Evolutionary conservation across 2,888 invertebrate species (phyloP).

Genomic region (Operophtera brumata): DNA sequence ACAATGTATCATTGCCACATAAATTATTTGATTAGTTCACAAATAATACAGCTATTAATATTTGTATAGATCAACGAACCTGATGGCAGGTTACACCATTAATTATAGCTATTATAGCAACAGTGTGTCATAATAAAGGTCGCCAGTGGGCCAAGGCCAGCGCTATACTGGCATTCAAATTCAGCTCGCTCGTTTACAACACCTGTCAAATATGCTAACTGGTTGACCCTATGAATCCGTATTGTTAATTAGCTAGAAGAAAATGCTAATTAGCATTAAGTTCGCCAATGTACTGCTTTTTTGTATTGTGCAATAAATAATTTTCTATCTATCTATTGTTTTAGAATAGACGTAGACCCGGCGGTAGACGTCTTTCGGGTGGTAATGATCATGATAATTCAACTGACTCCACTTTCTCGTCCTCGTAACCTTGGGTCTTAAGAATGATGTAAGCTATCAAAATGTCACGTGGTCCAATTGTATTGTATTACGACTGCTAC

Average conservation of each 20-base stretch:
- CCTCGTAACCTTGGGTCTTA: no score
- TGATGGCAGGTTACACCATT: constrained; percentile 36
- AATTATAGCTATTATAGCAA: constrained; percentile 34
- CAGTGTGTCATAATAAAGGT: constrained; percentile 29
- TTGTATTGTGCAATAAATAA: no score
- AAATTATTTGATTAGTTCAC: background rate
- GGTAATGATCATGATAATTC: no score
- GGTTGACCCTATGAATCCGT: constrained; percentile 15
- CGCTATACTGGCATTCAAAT: constrained; percentile 28
- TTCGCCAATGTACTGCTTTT: no score
- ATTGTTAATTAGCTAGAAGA: no score
- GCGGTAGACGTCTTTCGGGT: no score
- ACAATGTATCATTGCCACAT: no score
- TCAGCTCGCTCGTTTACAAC: constrained; percentile 22
- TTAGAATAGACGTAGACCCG: background rate
- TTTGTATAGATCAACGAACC: constrained; percentile 27
- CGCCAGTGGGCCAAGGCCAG: constrained; percentile 34
- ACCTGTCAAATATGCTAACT: constrained; percentile 30
- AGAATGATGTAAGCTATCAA: no score
- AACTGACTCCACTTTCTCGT: no score
- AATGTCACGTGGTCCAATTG: no score
- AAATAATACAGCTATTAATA: constrained; percentile 10
- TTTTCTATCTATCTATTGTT: background rate
- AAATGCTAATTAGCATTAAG: no score
- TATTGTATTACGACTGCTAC: no score